Base-by-base conservation (phyloP, 2,888 invertebrate species). In the Platypus cylindrus region DNA sequence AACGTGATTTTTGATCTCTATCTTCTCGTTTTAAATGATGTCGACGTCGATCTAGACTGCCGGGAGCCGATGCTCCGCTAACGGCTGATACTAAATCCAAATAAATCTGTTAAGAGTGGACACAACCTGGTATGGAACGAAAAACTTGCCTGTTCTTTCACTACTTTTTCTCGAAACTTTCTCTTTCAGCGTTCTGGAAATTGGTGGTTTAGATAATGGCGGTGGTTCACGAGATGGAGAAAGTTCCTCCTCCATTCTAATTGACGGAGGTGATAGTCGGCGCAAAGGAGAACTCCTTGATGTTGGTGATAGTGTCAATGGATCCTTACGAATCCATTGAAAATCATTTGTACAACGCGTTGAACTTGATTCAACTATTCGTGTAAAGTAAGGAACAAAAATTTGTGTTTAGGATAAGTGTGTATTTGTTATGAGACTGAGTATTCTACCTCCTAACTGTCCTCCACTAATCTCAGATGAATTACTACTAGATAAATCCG, bases 331-430 rank as follows among this genome's bases (percentile, higher is more conserved):
- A 58, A 77, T 67, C 78, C 78, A 78, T 60, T 71, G 74, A 58
- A 78, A 77, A 57, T 75, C 74, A 55, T 71, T 70, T 56, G 75
- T 73, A 53, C 76, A 73, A 40, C 73, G 64, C 8, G 73, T 73
- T 28, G 75, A 71, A 52, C 71, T 27, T 15, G 38, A 20, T 20
- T 41, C 41, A n/a, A n/a, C n/a, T n/a, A n/a, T n/a, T n/a, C n/a
- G n/a, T n/a, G n/a, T n/a, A n/a, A n/a, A n/a, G n/a, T n/a, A n/a
- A n/a, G n/a, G n/a, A n/a, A n/a, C n/a, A n/a, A n/a, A n/a, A n/a
- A n/a, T n/a, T n/a, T n/a, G n/a, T n/a, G n/a, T n/a, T n/a, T n/a
- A n/a, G n/a, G n/a, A n/a, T n/a, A n/a, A n/a, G n/a, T n/a, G n/a
- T n/a, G n/a, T n/a, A n/a, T n/a, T n/a, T n/a, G n/a, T n/a, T n/a